Percentiles rank a stretch among this genome's conserved stretches.
phyloP scores from a whole-genome alignment of 2,113 vertebrate species.

The Rhinogobius similis region DNA sequence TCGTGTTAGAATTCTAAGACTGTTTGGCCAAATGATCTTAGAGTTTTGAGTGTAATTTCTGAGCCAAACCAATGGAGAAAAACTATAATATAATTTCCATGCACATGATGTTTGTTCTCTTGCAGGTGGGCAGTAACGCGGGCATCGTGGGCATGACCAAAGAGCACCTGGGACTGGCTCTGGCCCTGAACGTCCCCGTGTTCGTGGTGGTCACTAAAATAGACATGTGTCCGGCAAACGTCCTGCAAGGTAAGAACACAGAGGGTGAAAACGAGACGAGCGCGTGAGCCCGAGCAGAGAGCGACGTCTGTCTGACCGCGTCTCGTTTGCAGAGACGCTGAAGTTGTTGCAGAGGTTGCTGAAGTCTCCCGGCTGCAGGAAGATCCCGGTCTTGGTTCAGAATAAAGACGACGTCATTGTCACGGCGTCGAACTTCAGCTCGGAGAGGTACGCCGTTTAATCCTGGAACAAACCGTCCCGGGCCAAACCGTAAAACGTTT shows the following conservation, averaged over 20 bases:
- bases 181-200: conserved; percentile 92
- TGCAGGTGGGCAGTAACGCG: conserved; percentile 93
- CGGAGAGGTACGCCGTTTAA: conserved; percentile 86
- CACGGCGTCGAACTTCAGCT: conserved; percentile 96
- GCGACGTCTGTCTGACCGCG: too few species aligned
- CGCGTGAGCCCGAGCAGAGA: background rate
- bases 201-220: conserved; percentile 98
- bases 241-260: conserved; percentile 86
- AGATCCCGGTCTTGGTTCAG: conserved; percentile 95
- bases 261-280: background rate
- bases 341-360: conserved; percentile 92
- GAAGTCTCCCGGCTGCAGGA: conserved; percentile 95
- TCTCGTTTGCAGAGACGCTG: conserved; percentile 82
- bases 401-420: conserved; percentile 96
- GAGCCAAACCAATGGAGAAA: too few species aligned
- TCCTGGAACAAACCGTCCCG: too few species aligned
- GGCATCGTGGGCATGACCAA: conserved; percentile 98
- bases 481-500: too few species aligned
- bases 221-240: conserved; percentile 96
- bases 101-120: too few species aligned
- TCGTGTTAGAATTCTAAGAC: too few species aligned
- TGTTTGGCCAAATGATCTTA: too few species aligned
- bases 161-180: conserved; percentile 91
- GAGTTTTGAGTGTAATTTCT: too few species aligned
- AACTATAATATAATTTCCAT: too few species aligned